Evolutionary conservation across 2,888 invertebrate species (phyloP).

Genomic region (Gryllus longicercus): DNA sequence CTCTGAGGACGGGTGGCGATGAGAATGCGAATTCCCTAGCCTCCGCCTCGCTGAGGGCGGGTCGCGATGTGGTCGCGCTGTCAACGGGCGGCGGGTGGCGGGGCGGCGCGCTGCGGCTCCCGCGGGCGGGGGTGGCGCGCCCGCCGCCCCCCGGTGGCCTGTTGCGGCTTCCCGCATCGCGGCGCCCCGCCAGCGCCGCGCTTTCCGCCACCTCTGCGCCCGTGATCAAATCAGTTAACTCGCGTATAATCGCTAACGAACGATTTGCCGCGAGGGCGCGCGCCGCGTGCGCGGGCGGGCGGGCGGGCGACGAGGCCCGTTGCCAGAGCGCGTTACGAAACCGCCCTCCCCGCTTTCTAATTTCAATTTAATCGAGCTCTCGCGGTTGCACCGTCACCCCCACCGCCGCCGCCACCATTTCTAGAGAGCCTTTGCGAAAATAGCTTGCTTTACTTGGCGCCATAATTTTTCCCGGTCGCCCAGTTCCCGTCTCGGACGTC

Average conservation of each 20-base stretch:
- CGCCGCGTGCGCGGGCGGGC: background rate
- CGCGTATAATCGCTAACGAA: constrained; percentile 17
- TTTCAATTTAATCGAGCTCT: background rate
- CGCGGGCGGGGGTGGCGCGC: background rate
- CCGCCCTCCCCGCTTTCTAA: background rate
- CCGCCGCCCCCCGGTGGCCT: background rate
- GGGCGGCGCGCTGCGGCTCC: background rate
- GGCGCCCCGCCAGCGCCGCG: background rate
- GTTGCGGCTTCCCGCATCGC: constrained; percentile 1
- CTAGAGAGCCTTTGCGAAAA: too few species aligned
- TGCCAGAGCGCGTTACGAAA: background rate
- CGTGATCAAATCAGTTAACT: constrained; percentile 6
- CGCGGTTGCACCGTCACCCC: too few species aligned
- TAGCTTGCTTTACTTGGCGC: too few species aligned
- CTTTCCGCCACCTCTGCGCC: background rate
- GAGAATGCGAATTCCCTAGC: too few species aligned
- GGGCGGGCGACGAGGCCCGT: background rate
- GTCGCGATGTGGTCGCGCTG: too few species aligned
- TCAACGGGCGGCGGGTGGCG: too few species aligned
- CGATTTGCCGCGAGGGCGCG: background rate
- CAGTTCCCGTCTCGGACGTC: too few species aligned
- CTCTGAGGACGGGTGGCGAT: too few species aligned
- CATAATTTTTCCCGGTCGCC: too few species aligned
- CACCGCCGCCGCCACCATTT: too few species aligned
- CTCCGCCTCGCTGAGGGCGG: too few species aligned